A percentile compares a stretch with the other conserved stretches of the same genome.
phyloP scores from a whole-genome alignment of 2,888 invertebrate genomes.

The Papilio demoleus region DNA sequence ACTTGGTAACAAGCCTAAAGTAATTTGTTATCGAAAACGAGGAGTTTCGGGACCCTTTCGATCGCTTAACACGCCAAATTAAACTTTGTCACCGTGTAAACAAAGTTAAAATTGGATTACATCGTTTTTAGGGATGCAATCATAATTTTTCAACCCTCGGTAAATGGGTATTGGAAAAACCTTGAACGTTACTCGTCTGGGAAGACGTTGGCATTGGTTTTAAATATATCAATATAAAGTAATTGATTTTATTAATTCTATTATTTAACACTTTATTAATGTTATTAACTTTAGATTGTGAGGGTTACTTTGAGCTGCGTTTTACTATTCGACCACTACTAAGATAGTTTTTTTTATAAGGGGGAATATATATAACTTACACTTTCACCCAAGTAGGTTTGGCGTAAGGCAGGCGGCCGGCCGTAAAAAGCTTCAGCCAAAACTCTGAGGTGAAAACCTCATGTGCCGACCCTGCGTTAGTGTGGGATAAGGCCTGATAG shows the following conservation, averaged over 20 bases:
- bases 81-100: slow-evolving; percentile 4
- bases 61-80: slow-evolving; percentile 16
- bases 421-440: too few species aligned
- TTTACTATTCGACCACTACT: too few species aligned
- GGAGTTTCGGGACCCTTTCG: slow-evolving; percentile 13
- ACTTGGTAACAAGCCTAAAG: slow-evolving; percentile 31
- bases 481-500: too few species aligned
- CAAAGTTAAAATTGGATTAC: slow-evolving; percentile 21
- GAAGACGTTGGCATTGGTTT: slow-evolving; percentile 9
- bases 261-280: too few species aligned
- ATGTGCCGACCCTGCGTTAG: too few species aligned
- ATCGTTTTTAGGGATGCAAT: slow-evolving; percentile 21
- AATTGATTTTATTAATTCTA: background rate
- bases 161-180: slow-evolving; percentile 6
- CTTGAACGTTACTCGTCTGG: slow-evolving; percentile 15
- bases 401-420: too few species aligned
- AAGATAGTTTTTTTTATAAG: too few species aligned
- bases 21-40: slow-evolving; percentile 28
- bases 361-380: too few species aligned
- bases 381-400: too few species aligned
- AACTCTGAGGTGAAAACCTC: too few species aligned
- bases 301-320: too few species aligned
- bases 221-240: background rate
- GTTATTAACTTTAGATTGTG: too few species aligned
- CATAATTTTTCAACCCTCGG: slow-evolving; percentile 28